Percentiles rank a stretch among this genome's conserved stretches.
Evolutionary conservation across 2,113 vertebrate genomes (phyloP).

Genomic region (Nibea albiflora): DNA sequence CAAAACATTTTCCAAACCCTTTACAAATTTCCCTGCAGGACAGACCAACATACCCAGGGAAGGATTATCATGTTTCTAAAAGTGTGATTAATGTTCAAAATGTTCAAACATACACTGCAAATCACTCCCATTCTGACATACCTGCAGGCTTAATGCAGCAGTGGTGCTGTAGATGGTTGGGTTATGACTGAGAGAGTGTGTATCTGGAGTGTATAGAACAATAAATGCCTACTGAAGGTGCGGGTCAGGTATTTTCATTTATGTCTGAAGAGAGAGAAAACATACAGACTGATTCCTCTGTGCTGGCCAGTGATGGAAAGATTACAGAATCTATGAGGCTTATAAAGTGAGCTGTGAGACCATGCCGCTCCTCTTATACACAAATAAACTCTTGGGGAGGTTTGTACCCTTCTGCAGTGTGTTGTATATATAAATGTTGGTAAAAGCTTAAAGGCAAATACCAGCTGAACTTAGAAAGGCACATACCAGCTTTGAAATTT

Average conservation of each 20-base stretch:
- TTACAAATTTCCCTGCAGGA: constrained; percentile 41
- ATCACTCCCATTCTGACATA: constrained; percentile 24
- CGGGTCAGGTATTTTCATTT: constrained; percentile 47
- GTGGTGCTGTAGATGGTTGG: constrained; percentile 33
- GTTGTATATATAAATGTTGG: constrained; percentile 57
- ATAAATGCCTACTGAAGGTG: constrained; percentile 9
- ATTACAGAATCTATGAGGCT: constrained; percentile 31
- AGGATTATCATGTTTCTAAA: constrained; percentile 58
- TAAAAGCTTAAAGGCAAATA: constrained; percentile 59
- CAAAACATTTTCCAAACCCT: constrained; percentile 26
- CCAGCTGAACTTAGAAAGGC: constrained; percentile 37
- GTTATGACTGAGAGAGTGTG: not conserved
- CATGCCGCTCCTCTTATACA: constrained; percentile 39
- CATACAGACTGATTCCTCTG: constrained; percentile 21
- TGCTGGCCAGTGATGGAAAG: constrained; percentile 34
- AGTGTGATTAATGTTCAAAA: constrained; percentile 57
- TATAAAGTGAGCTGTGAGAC: constrained; percentile 48
- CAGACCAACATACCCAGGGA: constrained; percentile 25
- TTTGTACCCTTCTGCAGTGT: constrained; percentile 36
- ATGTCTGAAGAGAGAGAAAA: constrained; percentile 32
- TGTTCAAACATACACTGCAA: constrained; percentile 32
- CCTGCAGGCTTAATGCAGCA: constrained; percentile 40
- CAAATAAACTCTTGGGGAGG: constrained; percentile 64
- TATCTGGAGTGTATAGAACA: constrained; percentile 8
- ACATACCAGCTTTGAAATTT: constrained; percentile 66